Evolutionary conservation across 2,797 vertebrate genomes (phyloP).

Genomic region (Falco naumanni): DNA sequence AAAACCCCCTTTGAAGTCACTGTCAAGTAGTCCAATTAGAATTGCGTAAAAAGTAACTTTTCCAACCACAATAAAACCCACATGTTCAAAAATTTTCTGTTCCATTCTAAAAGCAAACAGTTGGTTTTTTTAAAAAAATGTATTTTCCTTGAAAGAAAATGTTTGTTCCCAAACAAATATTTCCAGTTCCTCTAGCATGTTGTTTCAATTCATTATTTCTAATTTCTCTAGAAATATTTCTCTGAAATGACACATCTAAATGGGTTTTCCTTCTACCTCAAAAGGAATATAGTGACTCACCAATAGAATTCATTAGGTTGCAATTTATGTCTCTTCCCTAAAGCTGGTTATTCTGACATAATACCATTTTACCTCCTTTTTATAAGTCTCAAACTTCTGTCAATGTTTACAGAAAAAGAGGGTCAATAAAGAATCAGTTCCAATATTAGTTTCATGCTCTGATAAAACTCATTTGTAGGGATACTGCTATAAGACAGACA

Average conservation of each 20-base stretch:
- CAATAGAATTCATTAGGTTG: background rate
- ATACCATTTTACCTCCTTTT: background rate
- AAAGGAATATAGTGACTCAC: background rate
- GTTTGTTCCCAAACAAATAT: background rate
- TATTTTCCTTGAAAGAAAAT: background rate
- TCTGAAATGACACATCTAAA: background rate
- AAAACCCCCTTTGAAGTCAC: background rate
- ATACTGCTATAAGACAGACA: background rate
- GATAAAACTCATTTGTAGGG: background rate
- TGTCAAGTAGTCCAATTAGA: background rate
- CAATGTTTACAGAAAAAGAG: background rate
- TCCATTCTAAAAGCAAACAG: background rate
- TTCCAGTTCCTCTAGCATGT: background rate
- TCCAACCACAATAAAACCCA: background rate
- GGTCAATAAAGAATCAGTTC: background rate
- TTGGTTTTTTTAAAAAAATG: background rate
- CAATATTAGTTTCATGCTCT: background rate
- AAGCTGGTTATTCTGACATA: background rate
- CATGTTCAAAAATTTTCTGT: background rate
- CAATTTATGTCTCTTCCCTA: background rate
- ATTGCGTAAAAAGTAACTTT: background rate
- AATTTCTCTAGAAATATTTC: background rate
- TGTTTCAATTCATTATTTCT: background rate
- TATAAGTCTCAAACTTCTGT: background rate
- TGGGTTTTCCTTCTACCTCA: background rate